Conservation (phyloP, 2,113 vertebrate species). For the Donacobius atricapilla region DNA sequence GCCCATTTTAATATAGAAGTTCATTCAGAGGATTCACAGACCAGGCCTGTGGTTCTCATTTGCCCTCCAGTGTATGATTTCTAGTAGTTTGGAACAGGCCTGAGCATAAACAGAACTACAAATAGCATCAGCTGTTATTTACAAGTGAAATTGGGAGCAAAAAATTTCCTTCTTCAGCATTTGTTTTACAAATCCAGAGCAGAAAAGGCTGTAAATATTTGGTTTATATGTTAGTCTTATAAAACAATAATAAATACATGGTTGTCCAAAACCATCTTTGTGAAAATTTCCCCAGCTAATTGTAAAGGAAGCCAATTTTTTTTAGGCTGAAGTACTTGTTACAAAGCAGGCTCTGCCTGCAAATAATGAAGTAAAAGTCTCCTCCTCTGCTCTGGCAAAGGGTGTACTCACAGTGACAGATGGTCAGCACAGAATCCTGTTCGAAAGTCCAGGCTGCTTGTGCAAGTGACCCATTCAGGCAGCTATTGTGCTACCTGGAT, state of each 20-base stretch:
- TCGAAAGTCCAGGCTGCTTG: neutral
- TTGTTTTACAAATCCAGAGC: neutral
- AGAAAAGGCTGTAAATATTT: neutral
- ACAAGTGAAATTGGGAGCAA: neutral
- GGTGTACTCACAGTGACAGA: accelerated
- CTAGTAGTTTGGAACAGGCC: neutral
- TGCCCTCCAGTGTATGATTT: neutral
- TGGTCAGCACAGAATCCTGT: neutral
- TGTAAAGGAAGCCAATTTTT: neutral
- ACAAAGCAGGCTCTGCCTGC: neutral
- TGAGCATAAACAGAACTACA: neutral
- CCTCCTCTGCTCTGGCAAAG: neutral
- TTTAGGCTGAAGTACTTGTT: neutral
- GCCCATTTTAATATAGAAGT: neutral
- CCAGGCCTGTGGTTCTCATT: neutral
- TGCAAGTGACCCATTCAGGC: neutral
- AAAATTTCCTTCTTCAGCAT: neutral
- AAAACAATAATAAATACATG: neutral
- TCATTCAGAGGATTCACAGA: neutral
- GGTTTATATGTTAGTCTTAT: neutral
- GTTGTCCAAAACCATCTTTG: neutral
- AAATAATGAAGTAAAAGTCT: neutral
- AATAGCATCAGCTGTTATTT: neutral
- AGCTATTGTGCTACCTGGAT: neutral
- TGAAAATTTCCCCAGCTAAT: neutral